Base-by-base conservation (phyloP, 35 echinoderm and acorn worm species). In the Hemicentrotus pulcherrimus region DNA sequence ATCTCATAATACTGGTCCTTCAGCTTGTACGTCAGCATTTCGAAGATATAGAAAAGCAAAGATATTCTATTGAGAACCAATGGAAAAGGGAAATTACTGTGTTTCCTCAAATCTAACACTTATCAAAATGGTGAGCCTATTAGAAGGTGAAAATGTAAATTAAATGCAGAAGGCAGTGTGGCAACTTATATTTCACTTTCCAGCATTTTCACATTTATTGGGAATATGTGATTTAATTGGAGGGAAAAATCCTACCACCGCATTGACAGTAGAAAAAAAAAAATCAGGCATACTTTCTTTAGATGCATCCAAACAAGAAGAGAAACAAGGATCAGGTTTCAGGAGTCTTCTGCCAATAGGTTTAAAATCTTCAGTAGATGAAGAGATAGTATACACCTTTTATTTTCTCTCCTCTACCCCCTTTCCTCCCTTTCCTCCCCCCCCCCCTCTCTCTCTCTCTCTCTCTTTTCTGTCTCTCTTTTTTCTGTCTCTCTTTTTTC, bases 321-420 rank as follows among this genome's bases (percentile, higher is more conserved):
- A 10, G 52, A 59, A 59, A 11, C 52, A 14, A 9, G 16, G 16
- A 9, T 3, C 12, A 59, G 24, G 65, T 0, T 78, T 78, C 28
- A n/a, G 65, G 7, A 28, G 18, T 78, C 24, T 22, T 78, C 65
- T 78, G 28, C 28, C 65, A 78, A 78, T n/a, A 78, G 5, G 65
- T 78, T 78, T 78, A n/a, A n/a, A 78, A 78, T 78, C 65, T 78
- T 78, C 65, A 78, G 65, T 78, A 78, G 65, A 78, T 78, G 6
- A 2, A 78, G 65, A 78, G 4, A 78, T n/a, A 78, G 65, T 78
- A 7, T 78, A 22, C 19, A n/a, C 19, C 18, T n/a, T 22, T 4
- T 78, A 0, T 1, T n/a, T 7, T 22, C 65, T n/a, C 65, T 78
- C 22, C 0, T n/a, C 65, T 28, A 19, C 7, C 65, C 28, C 19